phyloP scores from a whole-genome alignment of 1,140 invertebrate genomes.

The Maconellicoccus hirsutus region DNA sequence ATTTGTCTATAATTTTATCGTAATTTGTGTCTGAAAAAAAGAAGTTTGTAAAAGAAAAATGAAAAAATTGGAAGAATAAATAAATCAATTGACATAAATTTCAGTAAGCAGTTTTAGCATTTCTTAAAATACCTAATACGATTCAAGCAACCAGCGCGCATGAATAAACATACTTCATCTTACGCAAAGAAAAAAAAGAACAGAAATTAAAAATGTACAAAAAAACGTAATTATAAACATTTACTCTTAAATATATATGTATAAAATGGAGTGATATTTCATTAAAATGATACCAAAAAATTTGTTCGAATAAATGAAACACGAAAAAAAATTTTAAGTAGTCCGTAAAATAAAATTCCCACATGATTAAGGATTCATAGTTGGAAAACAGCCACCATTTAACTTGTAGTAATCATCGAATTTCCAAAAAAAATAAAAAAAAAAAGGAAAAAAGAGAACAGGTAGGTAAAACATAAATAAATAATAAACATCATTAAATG shows the following conservation, averaged over 20 bases:
- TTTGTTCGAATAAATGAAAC: background rate
- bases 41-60: background rate
- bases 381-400: conserved; percentile 16
- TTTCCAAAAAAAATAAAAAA: background rate
- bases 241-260: conserved; percentile 19
- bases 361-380: background rate
- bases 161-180: background rate
- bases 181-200: background rate
- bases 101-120: conserved; percentile 15
- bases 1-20: background rate
- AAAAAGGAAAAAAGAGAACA: background rate
- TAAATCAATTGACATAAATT: conserved; percentile 15
- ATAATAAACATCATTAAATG: conserved; percentile 11
- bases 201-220: conserved; percentile 13
- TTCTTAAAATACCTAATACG: background rate
- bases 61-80: conserved; percentile 14
- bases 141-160: conserved; percentile 6
- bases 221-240: conserved; percentile 12
- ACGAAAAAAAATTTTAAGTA: conserved; percentile 1
- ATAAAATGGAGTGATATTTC: conserved; percentile 13
- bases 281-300: conserved; percentile 13
- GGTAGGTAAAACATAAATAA: background rate
- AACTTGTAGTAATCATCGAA: background rate
- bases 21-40: background rate
- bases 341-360: background rate